Base-by-base conservation (phyloP, 2,113 vertebrate species). In the Peromyscus leucopus region DNA sequence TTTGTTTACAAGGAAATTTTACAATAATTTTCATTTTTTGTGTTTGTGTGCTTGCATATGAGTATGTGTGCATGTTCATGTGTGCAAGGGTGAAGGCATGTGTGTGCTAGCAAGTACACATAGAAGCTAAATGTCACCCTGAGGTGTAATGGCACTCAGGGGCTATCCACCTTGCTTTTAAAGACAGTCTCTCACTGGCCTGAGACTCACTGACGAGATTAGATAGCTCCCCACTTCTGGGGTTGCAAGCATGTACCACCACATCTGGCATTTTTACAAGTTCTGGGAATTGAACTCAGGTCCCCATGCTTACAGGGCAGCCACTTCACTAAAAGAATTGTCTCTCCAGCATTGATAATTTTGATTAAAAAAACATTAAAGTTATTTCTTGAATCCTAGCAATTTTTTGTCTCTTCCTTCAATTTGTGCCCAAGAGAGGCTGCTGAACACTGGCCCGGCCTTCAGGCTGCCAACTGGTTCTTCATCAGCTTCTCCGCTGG, bases 391-490 rank as follows among this genome's bases (percentile, higher is more conserved):
- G 33, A 55, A n/a, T 91, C 57, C 51, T 76, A 16, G 28, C 1
- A 0, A 15, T 17, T 51, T 72, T 82, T 72, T 19, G 51, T 26
- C 55, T 48, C 12, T 4, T 42, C 7, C 28, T 65, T 51, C n/a
- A 46, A 36, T 59, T 71, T 24, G 1, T 31, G 3, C 7, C 65
- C 42, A 39, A 51, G 51, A 31, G 2, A 0, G 51, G 71, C 0
- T 4, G 15, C 42, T 15, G n/a, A 63, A 15, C 19, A 8, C 0
- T 15, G 9, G 36, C n/a, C 16, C 0, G 1, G 24, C 9, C 5
- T 36, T 51, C 12, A 26, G 4, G 75, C 17, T 79, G 13, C 16
- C 5, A 1, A 12, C 19, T 21, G 0, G 3, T 6, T 85, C 33
- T 48, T 87, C 55, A 46, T 63, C 10, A 2, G 22, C 28, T 26